phyloP scores from a whole-genome alignment of 2,888 invertebrate genomes.

The Caenorhabditis auriculariae region DNA sequence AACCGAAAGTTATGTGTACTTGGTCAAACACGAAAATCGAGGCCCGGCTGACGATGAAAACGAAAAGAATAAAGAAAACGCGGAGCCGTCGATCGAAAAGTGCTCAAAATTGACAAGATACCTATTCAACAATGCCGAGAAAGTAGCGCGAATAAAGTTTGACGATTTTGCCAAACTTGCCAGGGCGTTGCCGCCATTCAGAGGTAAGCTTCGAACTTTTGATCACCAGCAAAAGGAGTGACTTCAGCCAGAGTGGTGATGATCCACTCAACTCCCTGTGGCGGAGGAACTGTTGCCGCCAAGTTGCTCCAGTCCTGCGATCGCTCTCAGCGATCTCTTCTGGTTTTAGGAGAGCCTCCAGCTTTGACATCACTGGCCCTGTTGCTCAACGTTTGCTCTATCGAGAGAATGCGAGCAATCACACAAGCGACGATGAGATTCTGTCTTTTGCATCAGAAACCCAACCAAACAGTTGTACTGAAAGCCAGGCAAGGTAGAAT shows the following conservation, averaged over 20 bases:
- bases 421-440: constrained; percentile 14
- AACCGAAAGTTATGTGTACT: constrained; percentile 27
- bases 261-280: constrained; percentile 18
- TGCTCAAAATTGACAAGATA: constrained; percentile 15
- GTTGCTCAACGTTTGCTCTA: constrained; percentile 14
- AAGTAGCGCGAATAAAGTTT: constrained; percentile 25
- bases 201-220: constrained; percentile 1
- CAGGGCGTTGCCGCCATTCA: constrained; percentile 10
- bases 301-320: constrained; percentile 32
- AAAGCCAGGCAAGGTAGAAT: constrained; percentile 18
- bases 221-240: background rate
- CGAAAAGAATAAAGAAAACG: too few species aligned
- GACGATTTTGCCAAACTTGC: constrained; percentile 19
- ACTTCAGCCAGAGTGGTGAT: constrained; percentile 15
- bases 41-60: too few species aligned
- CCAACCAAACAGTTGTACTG: constrained; percentile 23
- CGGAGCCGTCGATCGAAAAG: constrained; percentile 12
- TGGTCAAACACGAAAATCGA: constrained; percentile 20
- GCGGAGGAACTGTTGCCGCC: constrained; percentile 20
- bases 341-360: constrained; percentile 33
- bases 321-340: constrained; percentile 12
- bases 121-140: constrained; percentile 25
- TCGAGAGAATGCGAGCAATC: constrained; percentile 26
- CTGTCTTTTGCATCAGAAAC: constrained; percentile 26
- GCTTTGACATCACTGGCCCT: constrained; percentile 17